A percentile compares a stretch with the other conserved stretches of the same genome.
phyloP scores from a whole-genome alignment of 1,140 invertebrate species.

The Pseudomyrmex sp. region DNA sequence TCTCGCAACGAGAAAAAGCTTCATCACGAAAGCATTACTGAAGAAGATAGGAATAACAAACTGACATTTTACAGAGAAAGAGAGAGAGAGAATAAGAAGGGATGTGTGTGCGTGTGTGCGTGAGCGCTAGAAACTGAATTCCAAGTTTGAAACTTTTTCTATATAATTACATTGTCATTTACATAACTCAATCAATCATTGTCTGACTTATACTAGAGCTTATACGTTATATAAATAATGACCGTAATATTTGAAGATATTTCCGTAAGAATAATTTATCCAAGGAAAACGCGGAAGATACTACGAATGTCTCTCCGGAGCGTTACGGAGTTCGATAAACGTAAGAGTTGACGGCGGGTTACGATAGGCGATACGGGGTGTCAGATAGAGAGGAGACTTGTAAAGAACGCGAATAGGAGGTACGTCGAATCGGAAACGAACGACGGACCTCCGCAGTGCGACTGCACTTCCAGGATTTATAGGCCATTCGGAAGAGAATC shows the following conservation, averaged over 20 bases:
- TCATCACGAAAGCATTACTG: not conserved
- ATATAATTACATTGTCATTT: not conserved
- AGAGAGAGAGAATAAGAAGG: no score
- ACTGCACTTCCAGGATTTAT: conserved; percentile 70
- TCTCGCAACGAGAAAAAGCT: conserved; percentile 21
- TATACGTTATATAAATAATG: no score
- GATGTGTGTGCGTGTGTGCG: no score
- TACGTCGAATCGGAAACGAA: conserved; percentile 50
- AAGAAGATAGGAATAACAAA: not conserved
- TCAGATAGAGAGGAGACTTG: conserved; percentile 45
- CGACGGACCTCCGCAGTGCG: conserved; percentile 56
- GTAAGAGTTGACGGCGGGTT: conserved; percentile 27
- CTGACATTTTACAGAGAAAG: not conserved
- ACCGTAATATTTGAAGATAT: not conserved
- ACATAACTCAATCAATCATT: not conserved
- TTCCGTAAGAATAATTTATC: conserved; percentile 32
- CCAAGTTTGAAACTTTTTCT: not conserved
- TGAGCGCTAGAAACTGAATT: not conserved
- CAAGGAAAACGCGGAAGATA: conserved; percentile 17
- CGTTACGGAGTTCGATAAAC: conserved; percentile 33
- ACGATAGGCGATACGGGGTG: conserved; percentile 42
- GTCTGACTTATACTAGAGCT: no score
- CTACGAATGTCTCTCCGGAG: conserved; percentile 2
- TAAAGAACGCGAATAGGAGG: conserved; percentile 49
- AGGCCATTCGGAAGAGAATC: conserved; percentile 70